A percentile compares a stretch with the other conserved stretches of the same genome.
Evolutionary conservation across 2,888 invertebrate genomes (phyloP).

Genomic region (Drosophila mettleri): DNA sequence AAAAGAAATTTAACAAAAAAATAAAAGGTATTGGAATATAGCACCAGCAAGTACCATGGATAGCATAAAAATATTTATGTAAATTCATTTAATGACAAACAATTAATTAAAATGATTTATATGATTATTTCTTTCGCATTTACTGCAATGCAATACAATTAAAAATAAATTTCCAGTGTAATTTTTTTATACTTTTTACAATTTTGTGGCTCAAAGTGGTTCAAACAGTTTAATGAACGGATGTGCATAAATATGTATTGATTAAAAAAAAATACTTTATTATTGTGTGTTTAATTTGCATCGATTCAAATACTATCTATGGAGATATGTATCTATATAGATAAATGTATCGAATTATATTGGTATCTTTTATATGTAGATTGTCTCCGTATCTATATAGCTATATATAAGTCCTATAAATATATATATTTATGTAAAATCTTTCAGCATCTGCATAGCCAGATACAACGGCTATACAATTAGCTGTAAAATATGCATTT

Average conservation of each 20-base stretch:
- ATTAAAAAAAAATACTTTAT: not conserved
- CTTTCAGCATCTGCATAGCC: not conserved
- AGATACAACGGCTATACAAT: not conserved
- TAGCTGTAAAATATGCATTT: not conserved
- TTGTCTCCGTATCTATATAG: too few species aligned
- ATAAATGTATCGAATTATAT: too few species aligned
- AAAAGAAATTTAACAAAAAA: conserved; percentile 3
- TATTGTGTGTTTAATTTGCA: not conserved
- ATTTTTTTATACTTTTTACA: conserved; percentile 3
- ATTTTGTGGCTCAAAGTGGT: conserved; percentile 2
- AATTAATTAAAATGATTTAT: conserved; percentile 80
- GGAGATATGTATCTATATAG: not conserved
- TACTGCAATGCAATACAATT: conserved; percentile 59
- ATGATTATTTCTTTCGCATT: conserved; percentile 63
- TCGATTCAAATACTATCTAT: not conserved
- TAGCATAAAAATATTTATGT: conserved; percentile 68
- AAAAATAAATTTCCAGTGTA: conserved; percentile 49
- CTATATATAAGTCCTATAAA: too few species aligned
- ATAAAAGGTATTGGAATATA: not conserved
- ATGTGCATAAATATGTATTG: not conserved
- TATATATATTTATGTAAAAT: not conserved
- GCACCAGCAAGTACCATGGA: conserved; percentile 3
- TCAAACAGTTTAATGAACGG: conserved; percentile 2
- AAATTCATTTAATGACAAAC: conserved; percentile 80
- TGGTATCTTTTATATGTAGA: too few species aligned